phyloP scores from a whole-genome alignment of 2,797 vertebrate genomes.

The Argya squamiceps region DNA sequence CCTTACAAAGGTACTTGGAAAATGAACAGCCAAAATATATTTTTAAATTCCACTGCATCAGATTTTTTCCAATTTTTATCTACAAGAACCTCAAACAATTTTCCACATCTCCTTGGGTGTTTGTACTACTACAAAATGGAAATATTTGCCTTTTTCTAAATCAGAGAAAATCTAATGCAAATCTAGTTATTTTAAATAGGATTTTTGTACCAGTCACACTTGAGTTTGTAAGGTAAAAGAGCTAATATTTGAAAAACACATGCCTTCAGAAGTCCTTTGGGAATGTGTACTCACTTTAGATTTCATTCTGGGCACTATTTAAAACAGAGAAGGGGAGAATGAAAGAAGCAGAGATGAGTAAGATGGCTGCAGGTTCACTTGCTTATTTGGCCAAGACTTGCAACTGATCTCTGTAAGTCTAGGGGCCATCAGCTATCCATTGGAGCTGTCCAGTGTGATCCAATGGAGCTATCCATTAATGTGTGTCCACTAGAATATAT shows the following conservation, averaged over 20 bases:
- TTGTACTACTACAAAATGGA: not conserved
- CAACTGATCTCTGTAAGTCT: not conserved
- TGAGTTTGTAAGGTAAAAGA: not conserved
- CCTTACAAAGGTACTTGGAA: not conserved
- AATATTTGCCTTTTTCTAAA: not conserved
- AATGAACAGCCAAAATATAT: not conserved
- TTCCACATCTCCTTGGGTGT: not conserved
- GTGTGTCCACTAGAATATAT: rapidly evolving
- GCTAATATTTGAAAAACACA: not conserved
- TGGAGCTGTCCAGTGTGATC: not conserved
- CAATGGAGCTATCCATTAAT: not conserved
- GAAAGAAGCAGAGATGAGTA: not conserved
- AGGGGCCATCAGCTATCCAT: no score
- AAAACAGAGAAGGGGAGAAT: not conserved
- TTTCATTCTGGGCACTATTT: not conserved
- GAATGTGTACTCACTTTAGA: not conserved
- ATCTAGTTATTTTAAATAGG: not conserved
- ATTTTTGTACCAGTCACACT: not conserved
- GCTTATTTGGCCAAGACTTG: not conserved
- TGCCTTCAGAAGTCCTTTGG: not conserved
- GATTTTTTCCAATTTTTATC: not conserved
- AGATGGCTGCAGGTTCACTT: not conserved
- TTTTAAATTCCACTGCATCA: not conserved
- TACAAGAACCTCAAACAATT: not conserved
- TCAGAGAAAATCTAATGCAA: not conserved